phyloP scores from a whole-genome alignment of 1,140 invertebrate species.

The Leptinotarsa lineolata region DNA sequence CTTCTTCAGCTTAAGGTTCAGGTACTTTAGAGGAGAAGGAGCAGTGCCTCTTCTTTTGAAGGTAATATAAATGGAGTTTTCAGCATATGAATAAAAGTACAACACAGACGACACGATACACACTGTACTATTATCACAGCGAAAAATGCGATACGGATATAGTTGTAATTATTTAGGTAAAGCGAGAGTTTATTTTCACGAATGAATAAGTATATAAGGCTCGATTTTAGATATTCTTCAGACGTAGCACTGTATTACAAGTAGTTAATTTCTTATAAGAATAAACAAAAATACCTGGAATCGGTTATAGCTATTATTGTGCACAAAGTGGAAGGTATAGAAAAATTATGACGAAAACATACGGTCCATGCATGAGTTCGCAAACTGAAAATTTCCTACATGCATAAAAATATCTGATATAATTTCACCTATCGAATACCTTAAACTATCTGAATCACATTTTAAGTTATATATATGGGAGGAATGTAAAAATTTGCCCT shows the following conservation, averaged over 20 bases:
- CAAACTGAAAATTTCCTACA: conserved; percentile 37
- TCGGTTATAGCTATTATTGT: conserved; percentile 31
- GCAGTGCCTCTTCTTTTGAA: not conserved
- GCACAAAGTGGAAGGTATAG: conserved; percentile 30
- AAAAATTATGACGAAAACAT: conserved; percentile 29
- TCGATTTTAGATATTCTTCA: conserved; percentile 35
- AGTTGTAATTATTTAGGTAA: conserved; percentile 33
- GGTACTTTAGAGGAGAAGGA: not conserved
- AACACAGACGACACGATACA: conserved; percentile 47
- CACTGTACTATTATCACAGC: conserved; percentile 52
- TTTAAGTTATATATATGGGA: conserved; percentile 49
- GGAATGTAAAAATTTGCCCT: conserved; percentile 39
- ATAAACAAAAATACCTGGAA: not conserved
- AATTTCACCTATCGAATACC: conserved; percentile 43
- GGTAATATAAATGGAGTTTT: not conserved
- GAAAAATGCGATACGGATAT: conserved; percentile 42
- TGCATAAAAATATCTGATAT: conserved; percentile 53
- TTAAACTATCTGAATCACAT: conserved; percentile 54
- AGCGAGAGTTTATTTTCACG: conserved; percentile 35
- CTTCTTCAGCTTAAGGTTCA: not conserved
- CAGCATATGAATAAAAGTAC: conserved; percentile 31
- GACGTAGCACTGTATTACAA: conserved; percentile 18
- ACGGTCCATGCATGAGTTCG: conserved; percentile 20
- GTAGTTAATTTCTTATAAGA: conserved; percentile 9
- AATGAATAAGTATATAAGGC: conserved; percentile 40